Conservation (phyloP, 1,140 invertebrate genomes). For the Manduca sexta region DNA sequence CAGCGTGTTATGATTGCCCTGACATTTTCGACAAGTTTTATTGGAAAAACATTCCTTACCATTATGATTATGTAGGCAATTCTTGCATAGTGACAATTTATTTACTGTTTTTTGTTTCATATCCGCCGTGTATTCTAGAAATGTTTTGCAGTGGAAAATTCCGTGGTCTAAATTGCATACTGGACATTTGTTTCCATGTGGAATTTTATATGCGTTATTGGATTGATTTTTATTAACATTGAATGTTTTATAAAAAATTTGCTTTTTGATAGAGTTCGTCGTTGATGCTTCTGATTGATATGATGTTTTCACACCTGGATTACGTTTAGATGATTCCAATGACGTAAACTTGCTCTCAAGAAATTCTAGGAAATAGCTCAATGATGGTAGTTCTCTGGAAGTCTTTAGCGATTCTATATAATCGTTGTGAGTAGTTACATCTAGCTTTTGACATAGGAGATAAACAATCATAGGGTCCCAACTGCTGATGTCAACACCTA, state of each 20-base stretch:
- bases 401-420: slow-evolving; percentile 10
- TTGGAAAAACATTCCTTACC: slow-evolving; percentile 10
- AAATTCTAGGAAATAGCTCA: slow-evolving; percentile 12
- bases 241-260: background rate
- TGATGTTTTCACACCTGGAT: background rate
- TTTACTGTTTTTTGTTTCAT: slow-evolving; percentile 8
- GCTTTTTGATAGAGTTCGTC: background rate
- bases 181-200: too few species aligned
- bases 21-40: slow-evolving; percentile 14
- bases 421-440: slow-evolving; percentile 7
- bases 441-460: slow-evolving; percentile 8
- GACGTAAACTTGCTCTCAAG: slow-evolving; percentile 14
- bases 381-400: slow-evolving; percentile 5
- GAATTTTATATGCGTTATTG: too few species aligned
- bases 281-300: background rate
- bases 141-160: slow-evolving; percentile 7
- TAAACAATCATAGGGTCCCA: slow-evolving; percentile 10
- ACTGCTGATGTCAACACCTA: slow-evolving; percentile 8
- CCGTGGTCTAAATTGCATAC: background rate
- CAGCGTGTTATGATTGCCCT: slow-evolving; percentile 9
- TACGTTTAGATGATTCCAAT: slow-evolving; percentile 8
- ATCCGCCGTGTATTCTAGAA: too few species aligned
- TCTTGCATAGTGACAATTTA: slow-evolving; percentile 5
- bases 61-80: slow-evolving; percentile 11
- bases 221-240: too few species aligned